Conservation (phyloP, 2,113 vertebrate genomes). For the Aegithalos caudatus region DNA sequence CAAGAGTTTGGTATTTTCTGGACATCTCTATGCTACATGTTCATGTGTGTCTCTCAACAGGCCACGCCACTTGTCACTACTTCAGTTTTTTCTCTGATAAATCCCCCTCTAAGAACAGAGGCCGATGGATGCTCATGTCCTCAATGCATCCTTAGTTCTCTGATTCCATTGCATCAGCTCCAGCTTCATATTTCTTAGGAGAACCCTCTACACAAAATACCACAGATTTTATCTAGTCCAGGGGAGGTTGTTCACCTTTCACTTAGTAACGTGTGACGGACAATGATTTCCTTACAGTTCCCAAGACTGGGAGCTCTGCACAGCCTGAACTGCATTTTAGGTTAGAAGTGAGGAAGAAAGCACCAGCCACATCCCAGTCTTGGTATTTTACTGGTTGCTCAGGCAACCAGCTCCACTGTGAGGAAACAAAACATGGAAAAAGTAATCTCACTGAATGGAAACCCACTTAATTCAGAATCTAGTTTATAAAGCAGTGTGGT, state of each 20-base stretch:
- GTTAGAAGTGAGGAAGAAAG: background rate
- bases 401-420: conserved; percentile 25
- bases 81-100: background rate
- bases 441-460: conserved; percentile 23
- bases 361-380: background rate
- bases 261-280: background rate
- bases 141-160: background rate
- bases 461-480: background rate
- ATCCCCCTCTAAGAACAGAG: background rate
- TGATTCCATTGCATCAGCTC: background rate
- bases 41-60: background rate
- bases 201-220: background rate
- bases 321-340: background rate
- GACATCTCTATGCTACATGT: accelerated
- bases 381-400: conserved; percentile 28
- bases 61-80: background rate
- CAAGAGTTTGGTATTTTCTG: background rate
- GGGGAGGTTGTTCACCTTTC: background rate
- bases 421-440: background rate
- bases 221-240: background rate
- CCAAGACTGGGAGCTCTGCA: background rate
- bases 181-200: background rate
- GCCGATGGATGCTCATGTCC: background rate
- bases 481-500: background rate
- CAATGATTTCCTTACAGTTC: background rate